phyloP scores from a whole-genome alignment of 1,140 invertebrate genomes.

The Ctenoplectra terminalis region DNA sequence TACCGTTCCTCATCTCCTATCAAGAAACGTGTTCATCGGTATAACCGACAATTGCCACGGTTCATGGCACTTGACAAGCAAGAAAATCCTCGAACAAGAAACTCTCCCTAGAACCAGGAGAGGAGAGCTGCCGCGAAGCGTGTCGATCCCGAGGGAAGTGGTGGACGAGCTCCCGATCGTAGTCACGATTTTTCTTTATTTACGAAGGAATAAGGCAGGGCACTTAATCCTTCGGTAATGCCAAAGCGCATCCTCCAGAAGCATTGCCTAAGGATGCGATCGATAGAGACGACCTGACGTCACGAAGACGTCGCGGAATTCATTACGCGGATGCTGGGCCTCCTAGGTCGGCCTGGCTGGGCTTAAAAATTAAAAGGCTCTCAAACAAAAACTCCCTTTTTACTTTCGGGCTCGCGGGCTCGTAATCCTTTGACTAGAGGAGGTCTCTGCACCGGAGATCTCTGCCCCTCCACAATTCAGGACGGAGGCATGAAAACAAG shows the following conservation, averaged over 20 bases:
- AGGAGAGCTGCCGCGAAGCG: neutral
- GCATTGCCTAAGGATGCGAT: conserved; percentile 68
- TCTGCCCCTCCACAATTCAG: conserved; percentile 40
- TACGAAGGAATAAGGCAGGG: conserved; percentile 52
- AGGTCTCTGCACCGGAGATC: neutral
- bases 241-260: conserved; percentile 70
- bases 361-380: conserved; percentile 81
- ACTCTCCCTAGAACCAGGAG: too few species aligned
- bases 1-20: neutral
- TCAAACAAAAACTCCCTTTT: conserved; percentile 73
- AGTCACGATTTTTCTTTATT: conserved; percentile 60
- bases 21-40: too few species aligned
- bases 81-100: neutral
- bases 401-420: conserved; percentile 61
- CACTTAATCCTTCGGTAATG: conserved; percentile 71
- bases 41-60: neutral
- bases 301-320: conserved; percentile 73
- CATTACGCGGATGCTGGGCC: conserved; percentile 72
- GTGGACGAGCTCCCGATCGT: neutral
- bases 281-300: conserved; percentile 74
- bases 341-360: conserved; percentile 56
- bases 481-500: conserved; percentile 52
- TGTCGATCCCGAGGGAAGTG: neutral
- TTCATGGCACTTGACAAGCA: too few species aligned
- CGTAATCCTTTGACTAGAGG: conserved; percentile 59